These are phyloP conservation scores for Halichoeres trimaculatus DNA, from an alignment of 2,113 vertebrate genomes.

Conservation along the genomic window DNA sequence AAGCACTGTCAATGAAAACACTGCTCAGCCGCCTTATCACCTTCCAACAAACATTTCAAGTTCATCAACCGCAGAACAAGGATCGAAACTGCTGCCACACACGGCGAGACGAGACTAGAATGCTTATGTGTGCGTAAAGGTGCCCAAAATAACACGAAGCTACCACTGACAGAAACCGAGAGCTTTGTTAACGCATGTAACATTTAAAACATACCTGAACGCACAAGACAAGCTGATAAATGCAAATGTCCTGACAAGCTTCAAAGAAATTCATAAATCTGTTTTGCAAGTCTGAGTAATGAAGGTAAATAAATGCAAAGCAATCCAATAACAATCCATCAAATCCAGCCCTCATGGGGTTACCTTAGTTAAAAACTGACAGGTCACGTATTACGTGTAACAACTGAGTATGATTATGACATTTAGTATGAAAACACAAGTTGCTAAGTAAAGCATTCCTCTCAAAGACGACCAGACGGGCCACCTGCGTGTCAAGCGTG, in stretches of 20 bases:
- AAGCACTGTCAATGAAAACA: no score
- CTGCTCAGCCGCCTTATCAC: neutral
- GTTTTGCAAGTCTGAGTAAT: slow-evolving; percentile 2
- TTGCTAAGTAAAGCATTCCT: neutral
- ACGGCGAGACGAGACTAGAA: neutral
- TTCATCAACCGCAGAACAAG: slow-evolving; percentile 10
- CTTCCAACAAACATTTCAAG: slow-evolving; percentile 8
- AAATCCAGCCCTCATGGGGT: slow-evolving; percentile 11
- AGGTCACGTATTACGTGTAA: neutral
- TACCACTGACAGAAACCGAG: neutral
- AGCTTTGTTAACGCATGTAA: neutral
- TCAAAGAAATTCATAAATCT: neutral
- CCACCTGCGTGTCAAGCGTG: slow-evolving; percentile 41
- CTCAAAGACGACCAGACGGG: slow-evolving; percentile 40
- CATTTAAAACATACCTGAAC: slow-evolving; percentile 2
- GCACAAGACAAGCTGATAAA: neutral
- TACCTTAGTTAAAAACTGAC: slow-evolving; percentile 24
- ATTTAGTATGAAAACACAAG: slow-evolving; percentile 15
- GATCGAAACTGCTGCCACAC: slow-evolving; percentile 1
- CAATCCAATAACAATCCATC: slow-evolving; percentile 4
- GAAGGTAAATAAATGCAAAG: slow-evolving; percentile 4
- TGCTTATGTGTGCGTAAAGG: neutral
- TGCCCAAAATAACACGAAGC: neutral
- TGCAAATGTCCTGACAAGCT: neutral
- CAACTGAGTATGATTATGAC: neutral